phyloP scores from a whole-genome alignment of 1,140 invertebrate species.

The Drosophila insularis region DNA sequence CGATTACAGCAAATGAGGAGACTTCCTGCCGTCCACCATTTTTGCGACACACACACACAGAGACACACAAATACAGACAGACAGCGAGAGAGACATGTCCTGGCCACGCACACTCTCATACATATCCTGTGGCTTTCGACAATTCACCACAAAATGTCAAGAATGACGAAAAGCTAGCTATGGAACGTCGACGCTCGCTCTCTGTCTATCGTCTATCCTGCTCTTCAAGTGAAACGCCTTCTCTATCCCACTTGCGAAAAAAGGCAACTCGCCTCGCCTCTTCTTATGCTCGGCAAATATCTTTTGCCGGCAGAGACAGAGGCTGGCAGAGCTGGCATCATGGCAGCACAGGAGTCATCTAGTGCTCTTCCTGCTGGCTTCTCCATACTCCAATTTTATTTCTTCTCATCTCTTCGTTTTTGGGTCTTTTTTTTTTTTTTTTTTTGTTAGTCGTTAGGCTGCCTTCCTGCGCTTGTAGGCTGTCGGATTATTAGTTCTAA shows the following conservation, averaged over 20 bases:
- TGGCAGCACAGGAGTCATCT: constrained; percentile 10
- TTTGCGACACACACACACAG: constrained; percentile 49
- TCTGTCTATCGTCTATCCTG: constrained; percentile 51
- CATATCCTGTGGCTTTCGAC: constrained; percentile 80
- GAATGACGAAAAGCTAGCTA: constrained; percentile 81
- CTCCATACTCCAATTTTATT: constrained; percentile 48
- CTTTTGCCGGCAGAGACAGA: constrained; percentile 46
- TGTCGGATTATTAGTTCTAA: constrained; percentile 81
- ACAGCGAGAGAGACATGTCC: constrained; percentile 21
- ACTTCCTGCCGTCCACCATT: constrained; percentile 81
- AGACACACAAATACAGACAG: constrained; percentile 22
- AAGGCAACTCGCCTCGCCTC: neutral
- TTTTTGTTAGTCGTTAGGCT: constrained; percentile 42
- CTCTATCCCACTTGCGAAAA: constrained; percentile 23
- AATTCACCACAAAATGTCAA: constrained; percentile 83
- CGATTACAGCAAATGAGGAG: constrained; percentile 82
- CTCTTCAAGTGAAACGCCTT: constrained; percentile 30
- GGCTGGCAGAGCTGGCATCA: neutral
- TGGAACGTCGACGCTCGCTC: constrained; percentile 45
- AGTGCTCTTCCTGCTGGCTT: constrained; percentile 55
- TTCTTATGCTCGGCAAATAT: constrained; percentile 54
- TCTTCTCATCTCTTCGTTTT: constrained; percentile 27
- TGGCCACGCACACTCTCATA: constrained; percentile 50
- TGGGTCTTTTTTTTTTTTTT: constrained; percentile 25
- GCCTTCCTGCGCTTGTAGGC: constrained; percentile 72